A percentile compares a stretch with the other conserved stretches of the same genome.
Conservation (phyloP, 2,113 vertebrate genomes). For the Rattus rattus region DNA sequence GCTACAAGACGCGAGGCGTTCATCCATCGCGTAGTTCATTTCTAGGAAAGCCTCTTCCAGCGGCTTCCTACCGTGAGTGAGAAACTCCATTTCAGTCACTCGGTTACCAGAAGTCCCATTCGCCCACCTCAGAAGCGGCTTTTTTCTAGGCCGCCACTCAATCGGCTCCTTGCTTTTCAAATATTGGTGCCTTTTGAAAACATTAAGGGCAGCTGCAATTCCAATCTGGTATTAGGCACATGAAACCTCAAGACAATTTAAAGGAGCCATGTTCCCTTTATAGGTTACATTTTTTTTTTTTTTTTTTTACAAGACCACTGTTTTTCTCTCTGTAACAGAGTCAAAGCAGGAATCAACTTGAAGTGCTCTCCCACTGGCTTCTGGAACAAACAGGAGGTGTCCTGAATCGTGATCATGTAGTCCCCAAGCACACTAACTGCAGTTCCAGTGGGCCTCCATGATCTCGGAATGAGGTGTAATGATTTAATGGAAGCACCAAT, state of each 20-base stretch:
- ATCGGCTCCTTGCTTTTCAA: constrained; percentile 65
- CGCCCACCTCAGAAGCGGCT: constrained; percentile 61
- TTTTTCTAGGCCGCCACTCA: constrained; percentile 56
- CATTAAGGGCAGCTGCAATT: constrained; percentile 41
- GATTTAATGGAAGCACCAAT: not conserved
- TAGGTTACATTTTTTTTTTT: not conserved
- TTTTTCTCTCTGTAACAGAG: not conserved
- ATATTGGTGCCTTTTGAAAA: constrained; percentile 57
- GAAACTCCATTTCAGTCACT: constrained; percentile 25
- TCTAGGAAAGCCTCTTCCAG: constrained; percentile 45
- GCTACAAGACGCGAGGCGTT: constrained; percentile 63
- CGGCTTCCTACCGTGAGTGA: constrained; percentile 28
- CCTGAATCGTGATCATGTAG: not conserved
- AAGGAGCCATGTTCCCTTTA: constrained; percentile 50
- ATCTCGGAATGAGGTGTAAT: not conserved
- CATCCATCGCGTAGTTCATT: constrained; percentile 50
- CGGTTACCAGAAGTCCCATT: not conserved
- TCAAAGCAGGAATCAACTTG: constrained; percentile 24
- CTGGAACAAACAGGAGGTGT: not conserved
- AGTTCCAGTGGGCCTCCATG: not conserved
- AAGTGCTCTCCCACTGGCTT: not conserved
- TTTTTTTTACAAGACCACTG: not conserved
- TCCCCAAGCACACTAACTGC: not conserved
- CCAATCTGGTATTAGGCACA: constrained; percentile 42
- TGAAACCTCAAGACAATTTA: constrained; percentile 9